Evolutionary conservation across 2,888 invertebrate genomes (phyloP).

Genomic region (Ernsta delagoae): DNA sequence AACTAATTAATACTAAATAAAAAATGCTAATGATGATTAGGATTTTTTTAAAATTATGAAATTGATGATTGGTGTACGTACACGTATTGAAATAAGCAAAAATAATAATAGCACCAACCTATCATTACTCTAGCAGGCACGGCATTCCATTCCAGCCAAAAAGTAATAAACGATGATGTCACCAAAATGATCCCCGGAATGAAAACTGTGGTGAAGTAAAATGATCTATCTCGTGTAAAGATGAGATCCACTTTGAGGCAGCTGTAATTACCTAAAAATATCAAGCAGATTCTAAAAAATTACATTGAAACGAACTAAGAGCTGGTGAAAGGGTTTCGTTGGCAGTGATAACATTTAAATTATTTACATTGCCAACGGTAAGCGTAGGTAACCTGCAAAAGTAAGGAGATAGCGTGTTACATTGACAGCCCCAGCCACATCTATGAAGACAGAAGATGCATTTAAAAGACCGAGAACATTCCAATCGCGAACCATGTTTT

Average conservation of each 20-base stretch:
- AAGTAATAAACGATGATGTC: constrained; percentile 98
- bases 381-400: constrained; percentile 66
- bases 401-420: constrained; percentile 69
- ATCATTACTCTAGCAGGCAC: constrained; percentile 98
- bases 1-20: no score
- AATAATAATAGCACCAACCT: constrained; percentile 87
- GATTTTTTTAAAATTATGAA: background rate
- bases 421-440: constrained; percentile 74
- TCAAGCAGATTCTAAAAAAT: constrained; percentile 75
- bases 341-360: constrained; percentile 47
- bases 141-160: constrained; percentile 99
- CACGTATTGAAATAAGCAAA: constrained; percentile 39
- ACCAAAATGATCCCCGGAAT: constrained; percentile 98
- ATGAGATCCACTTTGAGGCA: constrained; percentile 97
- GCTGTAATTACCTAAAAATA: constrained; percentile 95
- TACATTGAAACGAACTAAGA: constrained; percentile 51
- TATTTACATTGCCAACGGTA: constrained; percentile 61
- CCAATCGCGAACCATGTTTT: constrained; percentile 75
- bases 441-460: constrained; percentile 68
- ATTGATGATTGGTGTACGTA: background rate
- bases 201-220: constrained; percentile 98
- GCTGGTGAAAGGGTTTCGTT: constrained; percentile 49
- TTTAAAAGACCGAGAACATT: constrained; percentile 71
- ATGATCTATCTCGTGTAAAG: constrained; percentile 97
- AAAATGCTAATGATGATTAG: no score